Base-by-base conservation (phyloP, 2,113 vertebrate species). In the Gracilinanus agilis region DNA sequence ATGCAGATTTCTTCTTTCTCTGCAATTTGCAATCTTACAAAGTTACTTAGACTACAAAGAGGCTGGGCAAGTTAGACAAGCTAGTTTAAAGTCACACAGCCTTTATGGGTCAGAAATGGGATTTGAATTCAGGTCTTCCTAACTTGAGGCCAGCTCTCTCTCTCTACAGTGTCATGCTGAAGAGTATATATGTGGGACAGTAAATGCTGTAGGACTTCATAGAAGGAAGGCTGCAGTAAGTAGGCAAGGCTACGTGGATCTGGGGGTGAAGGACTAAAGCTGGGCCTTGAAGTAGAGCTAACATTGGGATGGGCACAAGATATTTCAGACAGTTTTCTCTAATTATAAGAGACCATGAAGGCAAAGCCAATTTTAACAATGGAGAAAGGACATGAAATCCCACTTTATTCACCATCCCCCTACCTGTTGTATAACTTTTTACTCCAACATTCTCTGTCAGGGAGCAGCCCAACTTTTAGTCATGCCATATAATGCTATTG, bases 41-140 rank as follows among this genome's bases (percentile, higher is more conserved):
- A 75, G 16, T 75, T 75, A 75, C 67, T 34, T n/a, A n/a, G 95
- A 92, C 90, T 34, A 24, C 56, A n/a, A 5, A 90, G 44, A 92
- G 12, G 3, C 49, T 83, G 16, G 0, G 12, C 25, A 23, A 61
- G 23, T 95, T 88, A 49, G 49, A 49, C 49, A 49, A 49, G 49
- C 5, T 3, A 49, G 19, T 16, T 21, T 55, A 27, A 53, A 83
- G 27, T 23, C n/a, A 25, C 12, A 9, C 40, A 91, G 54, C 25
- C 56, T 53, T 21, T 10, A 89, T 67, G n/a, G 44, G 54, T 29
- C 19, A 24, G 5, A 92, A 53, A n/a, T 55, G 3, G 75, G 27
- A 58, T 40, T 4, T 0, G 0, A 44, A 13, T 23, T 34, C 83
- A 88, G 10, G 16, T 24, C 49, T 88, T 40, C 49, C 88, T 88